phyloP scores from a whole-genome alignment of 53 echinoderm and acorn worm genomes.

The Pentamera pediparva region DNA sequence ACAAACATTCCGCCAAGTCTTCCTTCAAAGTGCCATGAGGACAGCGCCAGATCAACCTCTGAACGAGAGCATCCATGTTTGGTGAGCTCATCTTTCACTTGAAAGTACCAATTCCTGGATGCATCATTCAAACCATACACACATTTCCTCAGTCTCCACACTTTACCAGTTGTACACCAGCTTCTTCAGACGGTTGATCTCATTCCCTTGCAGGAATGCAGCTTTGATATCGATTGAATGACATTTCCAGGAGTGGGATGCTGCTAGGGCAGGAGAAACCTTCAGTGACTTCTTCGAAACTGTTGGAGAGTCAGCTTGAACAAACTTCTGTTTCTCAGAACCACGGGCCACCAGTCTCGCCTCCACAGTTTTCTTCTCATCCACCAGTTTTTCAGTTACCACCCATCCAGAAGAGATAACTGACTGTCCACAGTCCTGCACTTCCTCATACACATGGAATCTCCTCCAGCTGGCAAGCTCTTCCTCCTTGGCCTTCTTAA shows the following conservation, averaged over 20 bases:
- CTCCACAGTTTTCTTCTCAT: conserved; percentile 4
- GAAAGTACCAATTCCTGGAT: no score
- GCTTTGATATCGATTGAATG: neutral
- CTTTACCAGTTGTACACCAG: neutral
- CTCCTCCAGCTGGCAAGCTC: conserved; percentile 32
- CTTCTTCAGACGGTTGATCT: no score
- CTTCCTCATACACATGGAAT: conserved; percentile 22
- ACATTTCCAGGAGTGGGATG: neutral
- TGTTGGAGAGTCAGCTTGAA: neutral
- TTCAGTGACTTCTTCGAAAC: neutral
- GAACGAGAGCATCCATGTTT: no score
- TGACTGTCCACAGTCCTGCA: conserved; percentile 13
- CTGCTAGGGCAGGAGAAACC: neutral
- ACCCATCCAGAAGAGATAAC: conserved; percentile 37
- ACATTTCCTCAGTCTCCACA: neutral
- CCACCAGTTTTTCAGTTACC: conserved; percentile 16
- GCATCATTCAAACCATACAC: neutral
- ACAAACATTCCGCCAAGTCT: no score
- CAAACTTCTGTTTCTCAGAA: neutral
- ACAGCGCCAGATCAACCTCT: neutral
- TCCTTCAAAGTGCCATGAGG: no score
- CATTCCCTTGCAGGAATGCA: neutral
- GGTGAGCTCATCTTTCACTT: no score
- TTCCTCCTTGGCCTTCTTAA: conserved; percentile 4
- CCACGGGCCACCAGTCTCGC: neutral